phyloP scores from a whole-genome alignment of 2,888 invertebrate species.

The Nomada ruficornis region DNA sequence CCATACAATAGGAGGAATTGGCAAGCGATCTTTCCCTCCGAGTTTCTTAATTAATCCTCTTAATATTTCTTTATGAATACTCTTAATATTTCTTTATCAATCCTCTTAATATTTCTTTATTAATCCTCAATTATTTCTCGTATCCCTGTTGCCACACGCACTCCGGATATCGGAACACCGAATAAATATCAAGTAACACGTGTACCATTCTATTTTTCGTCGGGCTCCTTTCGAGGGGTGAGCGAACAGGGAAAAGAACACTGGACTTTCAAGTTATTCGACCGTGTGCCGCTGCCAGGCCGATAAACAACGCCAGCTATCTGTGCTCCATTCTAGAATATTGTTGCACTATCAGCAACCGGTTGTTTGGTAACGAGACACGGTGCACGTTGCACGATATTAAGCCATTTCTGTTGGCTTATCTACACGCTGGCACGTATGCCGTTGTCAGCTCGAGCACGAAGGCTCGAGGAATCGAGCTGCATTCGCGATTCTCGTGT shows the following conservation, averaged over 20 bases:
- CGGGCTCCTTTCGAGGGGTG: no score
- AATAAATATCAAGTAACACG: not conserved
- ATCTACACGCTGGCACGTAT: slow-evolving; percentile 37
- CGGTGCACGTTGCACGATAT: slow-evolving; percentile 51
- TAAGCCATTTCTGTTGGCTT: slow-evolving; percentile 59
- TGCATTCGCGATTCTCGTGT: not conserved
- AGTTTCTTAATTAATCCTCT: no score
- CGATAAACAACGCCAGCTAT: slow-evolving; percentile 50
- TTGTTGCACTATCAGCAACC: slow-evolving; percentile 66
- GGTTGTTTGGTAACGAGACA: slow-evolving; percentile 65
- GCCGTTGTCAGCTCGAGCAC: slow-evolving; percentile 24
- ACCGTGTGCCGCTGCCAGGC: slow-evolving; percentile 4
- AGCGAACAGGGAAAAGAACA: not conserved
- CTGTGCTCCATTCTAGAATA: slow-evolving; percentile 51
- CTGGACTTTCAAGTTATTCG: slow-evolving; percentile 20
- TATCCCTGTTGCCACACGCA: no score
- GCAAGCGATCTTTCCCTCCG: not conserved
- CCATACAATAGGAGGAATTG: no score
- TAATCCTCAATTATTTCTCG: no score
- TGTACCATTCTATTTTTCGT: not conserved
- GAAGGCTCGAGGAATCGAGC: slow-evolving; percentile 20
- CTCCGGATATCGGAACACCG: not conserved
- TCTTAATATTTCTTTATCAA: no score
- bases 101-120: no score
- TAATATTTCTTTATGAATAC: no score